phyloP scores from a whole-genome alignment of 2,113 vertebrate genomes.

The Tetrao urogallus region DNA sequence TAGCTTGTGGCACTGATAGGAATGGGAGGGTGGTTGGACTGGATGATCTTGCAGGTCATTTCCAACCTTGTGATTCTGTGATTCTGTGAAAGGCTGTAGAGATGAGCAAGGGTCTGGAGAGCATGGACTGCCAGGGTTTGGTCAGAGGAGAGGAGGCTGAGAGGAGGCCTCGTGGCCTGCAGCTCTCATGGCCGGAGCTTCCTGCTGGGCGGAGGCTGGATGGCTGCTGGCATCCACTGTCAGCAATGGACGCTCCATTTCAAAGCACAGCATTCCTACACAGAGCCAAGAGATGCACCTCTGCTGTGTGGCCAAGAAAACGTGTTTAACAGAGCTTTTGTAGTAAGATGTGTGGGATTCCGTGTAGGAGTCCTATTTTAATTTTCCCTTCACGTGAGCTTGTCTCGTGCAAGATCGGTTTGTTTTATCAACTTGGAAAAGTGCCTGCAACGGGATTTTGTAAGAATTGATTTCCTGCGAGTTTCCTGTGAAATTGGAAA shows the following conservation, averaged over 20 bases:
- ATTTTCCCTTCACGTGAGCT: accelerated
- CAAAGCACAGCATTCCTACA: background rate
- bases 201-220: background rate
- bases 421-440: slow-evolving; percentile 53
- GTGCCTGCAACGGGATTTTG: background rate
- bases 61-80: too few relatives aligned
- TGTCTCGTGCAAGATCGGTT: background rate
- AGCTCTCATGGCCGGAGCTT: too few relatives aligned
- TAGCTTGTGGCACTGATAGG: too few relatives aligned
- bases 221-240: background rate
- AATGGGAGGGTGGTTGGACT: too few relatives aligned
- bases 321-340: background rate
- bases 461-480: slow-evolving; percentile 74
- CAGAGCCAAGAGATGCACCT: accelerated
- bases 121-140: too few relatives aligned
- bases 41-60: too few relatives aligned
- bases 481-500: slow-evolving; percentile 78
- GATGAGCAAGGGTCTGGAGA: too few relatives aligned
- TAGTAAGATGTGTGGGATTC: background rate
- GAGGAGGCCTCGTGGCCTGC: too few relatives aligned
- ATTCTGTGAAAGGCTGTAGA: too few relatives aligned
- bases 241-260: background rate
- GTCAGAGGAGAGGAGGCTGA: too few relatives aligned
- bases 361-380: background rate
- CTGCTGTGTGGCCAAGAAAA: background rate